These are phyloP conservation scores for Oscheius sp. DNA, from an alignment of 2,888 invertebrate genomes.

Conservation along the genomic window DNA sequence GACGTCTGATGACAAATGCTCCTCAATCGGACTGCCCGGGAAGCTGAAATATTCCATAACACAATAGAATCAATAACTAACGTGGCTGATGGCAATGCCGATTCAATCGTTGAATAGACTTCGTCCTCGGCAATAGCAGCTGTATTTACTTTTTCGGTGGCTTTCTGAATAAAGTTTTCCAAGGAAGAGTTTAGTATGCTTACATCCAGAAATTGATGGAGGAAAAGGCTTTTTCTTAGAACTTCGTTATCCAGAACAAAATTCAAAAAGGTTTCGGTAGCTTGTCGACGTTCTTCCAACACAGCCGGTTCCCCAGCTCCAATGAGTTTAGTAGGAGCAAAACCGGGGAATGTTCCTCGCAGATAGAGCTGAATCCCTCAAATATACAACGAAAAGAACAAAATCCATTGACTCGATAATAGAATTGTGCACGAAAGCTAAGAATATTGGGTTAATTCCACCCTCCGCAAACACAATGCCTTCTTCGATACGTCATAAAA, in stretches of 20 bases:
- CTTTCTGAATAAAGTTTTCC: conserved; percentile 38
- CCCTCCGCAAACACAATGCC: neutral
- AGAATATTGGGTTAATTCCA: neutral
- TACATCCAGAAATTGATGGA: conserved; percentile 54
- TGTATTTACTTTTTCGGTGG: conserved; percentile 32
- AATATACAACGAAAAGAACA: too few relatives aligned
- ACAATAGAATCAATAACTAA: too few relatives aligned
- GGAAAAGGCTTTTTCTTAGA: conserved; percentile 46
- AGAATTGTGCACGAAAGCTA: neutral
- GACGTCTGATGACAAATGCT: conserved; percentile 19
- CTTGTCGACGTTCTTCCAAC: conserved; percentile 37
- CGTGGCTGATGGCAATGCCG: neutral
- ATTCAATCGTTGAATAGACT: conserved; percentile 10
- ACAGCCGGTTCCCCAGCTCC: conserved; percentile 43
- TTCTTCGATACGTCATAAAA: neutral
- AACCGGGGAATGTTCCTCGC: conserved; percentile 47
- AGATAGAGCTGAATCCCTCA: conserved; percentile 53
- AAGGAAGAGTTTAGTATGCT: neutral
- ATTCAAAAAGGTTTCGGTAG: conserved; percentile 42
- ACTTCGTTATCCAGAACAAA: conserved; percentile 55
- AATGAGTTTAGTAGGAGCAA: conserved; percentile 45
- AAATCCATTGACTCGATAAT: neutral
- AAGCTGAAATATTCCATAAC: neutral
- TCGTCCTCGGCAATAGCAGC: conserved; percentile 20
- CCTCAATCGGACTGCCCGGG: conserved; percentile 2